These are phyloP conservation scores for Psephotus haematonotus DNA, from an alignment of 2,113 vertebrate species.

Conservation along the genomic window DNA sequence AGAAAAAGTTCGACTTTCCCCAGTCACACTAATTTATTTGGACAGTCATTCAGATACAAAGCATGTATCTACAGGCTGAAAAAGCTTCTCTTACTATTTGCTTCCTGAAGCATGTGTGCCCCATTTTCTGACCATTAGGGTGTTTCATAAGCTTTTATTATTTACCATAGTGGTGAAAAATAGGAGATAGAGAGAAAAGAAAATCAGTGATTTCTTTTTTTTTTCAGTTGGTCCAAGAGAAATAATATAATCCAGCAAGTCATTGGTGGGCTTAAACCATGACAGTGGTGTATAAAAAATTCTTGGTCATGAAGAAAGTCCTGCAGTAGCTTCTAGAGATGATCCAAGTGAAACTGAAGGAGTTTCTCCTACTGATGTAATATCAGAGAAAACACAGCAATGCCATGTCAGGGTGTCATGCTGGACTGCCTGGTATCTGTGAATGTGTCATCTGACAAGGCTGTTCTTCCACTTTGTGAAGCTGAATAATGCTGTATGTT, in stretches of 20 bases:
- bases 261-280: background rate
- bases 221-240: background rate
- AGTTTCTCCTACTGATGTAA: background rate
- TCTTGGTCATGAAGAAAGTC: background rate
- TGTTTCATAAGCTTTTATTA: conserved; percentile 17
- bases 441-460: background rate
- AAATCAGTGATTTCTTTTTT: rapidly evolving
- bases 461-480: background rate
- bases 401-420: background rate
- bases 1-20: background rate
- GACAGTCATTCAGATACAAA: conserved; percentile 3
- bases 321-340: background rate
- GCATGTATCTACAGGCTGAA: background rate
- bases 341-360: background rate
- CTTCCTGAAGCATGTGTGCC: background rate
- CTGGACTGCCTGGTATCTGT: background rate
- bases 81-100: background rate
- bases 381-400: background rate
- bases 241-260: background rate
- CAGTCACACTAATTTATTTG: conserved; percentile 24
- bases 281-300: background rate
- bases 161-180: background rate
- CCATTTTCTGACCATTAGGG: background rate
- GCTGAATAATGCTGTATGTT: background rate
- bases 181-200: background rate